Evolutionary conservation across 2,113 vertebrate species (phyloP), one percentile per base, ranked within the genome.

Genomic region (Cephalopholis sonnerati): DNA sequence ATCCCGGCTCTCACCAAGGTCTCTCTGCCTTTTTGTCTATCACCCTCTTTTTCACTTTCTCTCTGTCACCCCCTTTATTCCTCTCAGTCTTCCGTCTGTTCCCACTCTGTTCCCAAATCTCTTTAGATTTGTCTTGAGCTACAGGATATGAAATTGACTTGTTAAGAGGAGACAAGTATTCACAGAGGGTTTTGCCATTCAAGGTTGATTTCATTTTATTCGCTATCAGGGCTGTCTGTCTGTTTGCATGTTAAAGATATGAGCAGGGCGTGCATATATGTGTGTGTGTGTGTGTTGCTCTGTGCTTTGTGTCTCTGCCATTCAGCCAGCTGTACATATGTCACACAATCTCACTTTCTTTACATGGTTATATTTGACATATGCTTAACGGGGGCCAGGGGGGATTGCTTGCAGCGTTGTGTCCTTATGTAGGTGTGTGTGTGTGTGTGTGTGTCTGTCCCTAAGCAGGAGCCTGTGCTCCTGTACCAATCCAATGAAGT

Each of bases 401-500:
- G 66, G 86, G 79, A 90, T 88, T n/a, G 79, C 90, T 88, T 5
- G 12, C 77, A 88, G 83, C 65, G 8, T 50, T 82, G 79, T 89
- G 77, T 73, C 57, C 36, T 50, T 64, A 59, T 83, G 79, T 77
- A 74, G 61, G 71, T 71, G 25, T 79, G 79, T 83, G 83, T 63
- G 81, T 53, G 77, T 62, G 29, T 74, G 64, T 67, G 90, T 69
- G 83, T 79, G 82, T 75, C 61, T 58, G 77, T 82, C 84, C 82
- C 84, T 79, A 65, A 87, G 85, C 85, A 84, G 88, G 83, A 76
- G 90, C 94, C 95, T 95, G 92, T 88, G 90, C 92, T 95, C 94
- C 95, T 91, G 91, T 94, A 96, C 94, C 96, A 93, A 95, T 97
- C 95, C 97, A 99, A 97, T 99, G 96, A 97, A 98, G 97, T 96